Evolutionary conservation across 2,888 invertebrate genomes (phyloP).

Genomic region (Himalopsyche tibetana): DNA sequence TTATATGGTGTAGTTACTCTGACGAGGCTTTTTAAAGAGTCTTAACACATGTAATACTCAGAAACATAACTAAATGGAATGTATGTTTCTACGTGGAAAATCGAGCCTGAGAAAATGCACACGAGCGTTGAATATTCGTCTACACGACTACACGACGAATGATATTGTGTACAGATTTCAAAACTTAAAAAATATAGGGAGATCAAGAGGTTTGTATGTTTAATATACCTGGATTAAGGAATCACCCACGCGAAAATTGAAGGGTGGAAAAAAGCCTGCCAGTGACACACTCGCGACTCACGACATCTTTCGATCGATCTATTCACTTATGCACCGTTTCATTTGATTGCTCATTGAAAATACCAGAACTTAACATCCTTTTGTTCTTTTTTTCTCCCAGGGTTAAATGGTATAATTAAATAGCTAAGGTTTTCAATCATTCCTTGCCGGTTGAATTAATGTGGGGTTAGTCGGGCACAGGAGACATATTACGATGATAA

Average conservation of each 20-base stretch:
- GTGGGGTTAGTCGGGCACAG: neutral
- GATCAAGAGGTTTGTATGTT: neutral
- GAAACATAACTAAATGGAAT: too few relatives aligned
- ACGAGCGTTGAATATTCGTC: too few relatives aligned
- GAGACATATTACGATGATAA: conserved; percentile 1
- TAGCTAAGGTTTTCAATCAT: neutral
- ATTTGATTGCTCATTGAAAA: neutral
- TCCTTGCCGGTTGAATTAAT: neutral
- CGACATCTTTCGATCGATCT: conserved; percentile 7
- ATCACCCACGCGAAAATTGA: neutral
- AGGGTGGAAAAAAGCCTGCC: neutral
- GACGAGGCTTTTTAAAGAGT: too few relatives aligned
- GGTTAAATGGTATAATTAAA: neutral
- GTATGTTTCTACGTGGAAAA: too few relatives aligned
- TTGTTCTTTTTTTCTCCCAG: neutral
- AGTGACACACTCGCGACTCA: conserved; percentile 5
- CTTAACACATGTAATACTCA: too few relatives aligned
- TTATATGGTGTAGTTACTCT: too few relatives aligned
- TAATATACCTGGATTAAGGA: neutral
- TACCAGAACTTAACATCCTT: neutral
- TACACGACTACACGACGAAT: too few relatives aligned
- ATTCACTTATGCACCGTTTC: conserved; percentile 26
- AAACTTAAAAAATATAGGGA: too few relatives aligned
- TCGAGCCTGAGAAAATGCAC: too few relatives aligned
- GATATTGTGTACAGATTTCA: too few relatives aligned